Conservation (phyloP, 2,888 invertebrate species). For the Agrochola lychnidis region DNA sequence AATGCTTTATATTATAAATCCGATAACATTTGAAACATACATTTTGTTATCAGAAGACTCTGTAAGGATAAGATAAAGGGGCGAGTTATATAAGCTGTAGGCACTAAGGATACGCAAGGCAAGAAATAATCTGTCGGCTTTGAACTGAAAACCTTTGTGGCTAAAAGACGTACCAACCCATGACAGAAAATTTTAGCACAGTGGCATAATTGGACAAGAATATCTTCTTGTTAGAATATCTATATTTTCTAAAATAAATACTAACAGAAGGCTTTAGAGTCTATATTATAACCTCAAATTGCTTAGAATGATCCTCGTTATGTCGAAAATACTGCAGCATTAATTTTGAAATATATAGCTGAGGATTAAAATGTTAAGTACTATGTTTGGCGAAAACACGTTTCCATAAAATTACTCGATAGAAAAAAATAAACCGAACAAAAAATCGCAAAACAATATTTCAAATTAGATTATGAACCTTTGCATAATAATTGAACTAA, state of each 20-base stretch:
- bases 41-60: slow-evolving; percentile 75
- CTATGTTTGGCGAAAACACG: no score
- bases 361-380: no score
- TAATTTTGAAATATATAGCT: no score
- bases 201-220: background rate
- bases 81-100: slow-evolving; percentile 70
- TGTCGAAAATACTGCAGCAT: no score
- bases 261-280: background rate
- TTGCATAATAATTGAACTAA: no score
- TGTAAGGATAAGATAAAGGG: slow-evolving; percentile 74
- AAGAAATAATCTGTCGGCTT: slow-evolving; percentile 40
- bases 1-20: slow-evolving; percentile 58
- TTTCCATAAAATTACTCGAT: no score
- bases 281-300: no score
- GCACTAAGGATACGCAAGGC: slow-evolving; percentile 49
- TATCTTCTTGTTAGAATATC: background rate
- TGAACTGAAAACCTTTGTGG: slow-evolving; percentile 39
- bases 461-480: no score
- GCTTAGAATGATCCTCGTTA: no score
- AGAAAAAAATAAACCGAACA: no score
- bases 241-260: background rate
- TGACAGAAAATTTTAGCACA: background rate
- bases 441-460: no score
- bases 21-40: slow-evolving; percentile 68
- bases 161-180: background rate